Conservation (phyloP, 2,797 vertebrate species). For the Saxicola maurus region DNA sequence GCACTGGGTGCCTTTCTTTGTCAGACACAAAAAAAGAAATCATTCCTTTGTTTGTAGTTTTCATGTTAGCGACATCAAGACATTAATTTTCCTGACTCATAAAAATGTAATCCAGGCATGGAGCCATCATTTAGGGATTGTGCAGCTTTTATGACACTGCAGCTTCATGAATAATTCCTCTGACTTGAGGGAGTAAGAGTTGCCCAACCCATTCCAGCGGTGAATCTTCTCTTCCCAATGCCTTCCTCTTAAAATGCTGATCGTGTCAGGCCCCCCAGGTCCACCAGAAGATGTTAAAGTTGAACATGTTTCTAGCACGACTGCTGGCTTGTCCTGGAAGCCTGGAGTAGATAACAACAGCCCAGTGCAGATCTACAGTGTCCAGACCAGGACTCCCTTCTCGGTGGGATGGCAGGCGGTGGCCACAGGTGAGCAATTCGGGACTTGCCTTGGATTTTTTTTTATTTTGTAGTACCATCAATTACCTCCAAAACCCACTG, state of each 20-base stretch:
- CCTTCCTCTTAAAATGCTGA: not conserved
- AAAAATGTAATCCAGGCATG: not conserved
- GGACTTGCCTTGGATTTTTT: not conserved
- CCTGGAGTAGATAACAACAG: slow-evolving; percentile 84
- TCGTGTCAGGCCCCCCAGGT: slow-evolving; percentile 80
- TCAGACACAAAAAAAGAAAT: not conserved
- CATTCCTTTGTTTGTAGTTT: not conserved
- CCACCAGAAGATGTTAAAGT: slow-evolving; percentile 81
- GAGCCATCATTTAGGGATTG: not conserved
- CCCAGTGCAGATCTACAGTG: slow-evolving; percentile 80
- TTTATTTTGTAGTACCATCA: rapidly evolving
- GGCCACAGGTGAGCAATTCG: slow-evolving; percentile 73
- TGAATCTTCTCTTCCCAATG: not conserved
- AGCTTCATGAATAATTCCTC: not conserved
- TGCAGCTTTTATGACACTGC: not conserved
- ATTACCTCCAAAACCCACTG: not conserved
- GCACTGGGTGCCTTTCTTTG: not conserved
- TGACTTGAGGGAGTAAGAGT: not conserved
- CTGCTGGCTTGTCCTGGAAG: slow-evolving; percentile 81
- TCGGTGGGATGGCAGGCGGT: slow-evolving; percentile 87
- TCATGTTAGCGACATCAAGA: not conserved
- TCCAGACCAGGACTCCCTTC: slow-evolving; percentile 83
- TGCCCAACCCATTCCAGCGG: not conserved
- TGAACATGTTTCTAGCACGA: slow-evolving; percentile 80
- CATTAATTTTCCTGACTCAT: not conserved